Percentiles rank a stretch among this genome's conserved stretches.
phyloP scores from a whole-genome alignment of 2,113 vertebrate genomes.

The Poecilia latipinna region DNA sequence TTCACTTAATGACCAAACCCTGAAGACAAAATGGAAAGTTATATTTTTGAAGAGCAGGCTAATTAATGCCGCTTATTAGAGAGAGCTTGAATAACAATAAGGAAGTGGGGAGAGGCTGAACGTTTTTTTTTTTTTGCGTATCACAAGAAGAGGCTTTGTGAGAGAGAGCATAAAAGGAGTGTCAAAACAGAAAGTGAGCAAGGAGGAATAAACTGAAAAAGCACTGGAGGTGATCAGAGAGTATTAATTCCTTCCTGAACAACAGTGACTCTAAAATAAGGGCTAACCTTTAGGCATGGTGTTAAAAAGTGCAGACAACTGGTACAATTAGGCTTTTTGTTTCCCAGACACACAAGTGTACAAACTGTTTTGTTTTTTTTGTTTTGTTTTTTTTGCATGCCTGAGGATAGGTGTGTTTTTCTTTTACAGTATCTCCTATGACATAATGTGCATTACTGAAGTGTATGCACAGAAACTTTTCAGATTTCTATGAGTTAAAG shows the following conservation, averaged over 20 bases:
- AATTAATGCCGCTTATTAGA: slow-evolving; percentile 69
- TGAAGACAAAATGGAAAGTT: slow-evolving; percentile 54
- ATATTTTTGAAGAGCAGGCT: slow-evolving; percentile 63
- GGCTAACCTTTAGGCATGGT: slow-evolving; percentile 21
- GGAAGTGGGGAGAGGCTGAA: slow-evolving; percentile 22
- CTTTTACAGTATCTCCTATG: neutral
- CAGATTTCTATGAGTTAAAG: too few species aligned
- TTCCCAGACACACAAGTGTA: neutral
- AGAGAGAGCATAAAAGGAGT: slow-evolving; percentile 32
- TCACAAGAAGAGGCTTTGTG: slow-evolving; percentile 36
- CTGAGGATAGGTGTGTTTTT: neutral
- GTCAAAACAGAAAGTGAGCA: slow-evolving; percentile 39
- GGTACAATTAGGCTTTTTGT: slow-evolving; percentile 6
- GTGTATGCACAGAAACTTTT: neutral
- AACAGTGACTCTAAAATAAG: slow-evolving; percentile 27
- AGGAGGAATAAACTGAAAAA: slow-evolving; percentile 23
- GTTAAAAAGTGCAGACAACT: slow-evolving; percentile 9
- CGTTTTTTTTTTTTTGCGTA: slow-evolving; percentile 30
- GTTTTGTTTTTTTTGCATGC: neutral
- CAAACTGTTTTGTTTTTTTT: neutral
- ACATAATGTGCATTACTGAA: neutral
- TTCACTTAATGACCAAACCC: slow-evolving; percentile 64
- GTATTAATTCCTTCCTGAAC: slow-evolving; percentile 25
- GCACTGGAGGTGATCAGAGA: slow-evolving; percentile 26
- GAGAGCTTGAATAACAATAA: slow-evolving; percentile 47